Conservation (phyloP, 2,113 vertebrate genomes). For the Psittacus erithacus region DNA sequence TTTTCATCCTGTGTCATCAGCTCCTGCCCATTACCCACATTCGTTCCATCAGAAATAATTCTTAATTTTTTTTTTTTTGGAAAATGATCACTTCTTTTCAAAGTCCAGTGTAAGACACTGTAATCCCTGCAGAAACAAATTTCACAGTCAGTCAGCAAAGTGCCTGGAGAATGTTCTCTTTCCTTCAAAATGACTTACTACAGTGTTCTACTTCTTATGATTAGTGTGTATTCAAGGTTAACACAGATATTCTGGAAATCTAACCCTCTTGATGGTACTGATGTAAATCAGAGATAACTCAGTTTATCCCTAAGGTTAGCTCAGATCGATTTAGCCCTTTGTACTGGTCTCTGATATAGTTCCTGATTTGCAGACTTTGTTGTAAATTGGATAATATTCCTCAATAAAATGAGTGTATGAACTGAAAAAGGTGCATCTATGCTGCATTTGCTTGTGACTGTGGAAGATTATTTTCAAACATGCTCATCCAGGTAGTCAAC, state of each 20-base stretch:
- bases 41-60: neutral
- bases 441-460: neutral
- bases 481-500: neutral
- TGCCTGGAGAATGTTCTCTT: neutral
- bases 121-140: neutral
- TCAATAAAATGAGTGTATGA: neutral
- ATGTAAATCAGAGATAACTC: neutral
- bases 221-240: neutral
- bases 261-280: neutral
- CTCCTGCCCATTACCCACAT: neutral
- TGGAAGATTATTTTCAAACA: neutral
- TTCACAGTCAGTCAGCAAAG: neutral
- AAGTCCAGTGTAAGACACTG: neutral
- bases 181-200: neutral
- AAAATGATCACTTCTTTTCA: neutral
- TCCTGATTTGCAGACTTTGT: neutral
- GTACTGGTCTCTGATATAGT: neutral
- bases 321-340: neutral
- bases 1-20: neutral
- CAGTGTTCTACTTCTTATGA: neutral
- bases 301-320: neutral
- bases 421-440: neutral
- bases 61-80: neutral
- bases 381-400: neutral
- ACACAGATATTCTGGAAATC: neutral